Percentiles rank a stretch among this genome's conserved stretches.
phyloP scores from a whole-genome alignment of 2,113 vertebrate genomes.

The Chauna torquata region DNA sequence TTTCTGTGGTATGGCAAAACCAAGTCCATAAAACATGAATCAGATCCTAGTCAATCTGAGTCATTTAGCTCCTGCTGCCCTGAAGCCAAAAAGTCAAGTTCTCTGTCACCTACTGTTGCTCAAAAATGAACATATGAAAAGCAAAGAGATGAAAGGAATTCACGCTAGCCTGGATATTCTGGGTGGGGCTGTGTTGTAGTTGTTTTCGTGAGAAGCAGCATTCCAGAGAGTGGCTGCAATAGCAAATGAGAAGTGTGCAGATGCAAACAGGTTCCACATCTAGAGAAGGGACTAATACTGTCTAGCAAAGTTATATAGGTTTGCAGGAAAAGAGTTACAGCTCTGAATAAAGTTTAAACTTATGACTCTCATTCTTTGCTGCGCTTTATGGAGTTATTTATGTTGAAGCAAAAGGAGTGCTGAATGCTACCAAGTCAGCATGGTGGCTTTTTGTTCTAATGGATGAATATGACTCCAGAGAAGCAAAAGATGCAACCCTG shows the following conservation, averaged over 20 bases:
- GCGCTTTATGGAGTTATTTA: not conserved
- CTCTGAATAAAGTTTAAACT: not conserved
- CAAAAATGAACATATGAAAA: not conserved
- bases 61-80: not conserved
- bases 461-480: not conserved
- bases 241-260: fast-evolving
- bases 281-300: not conserved
- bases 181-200: not conserved
- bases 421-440: not conserved
- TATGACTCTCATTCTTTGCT: not conserved
- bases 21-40: not conserved
- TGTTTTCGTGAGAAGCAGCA: fast-evolving
- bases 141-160: not conserved
- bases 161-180: not conserved
- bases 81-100: not conserved
- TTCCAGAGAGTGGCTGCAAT: not conserved
- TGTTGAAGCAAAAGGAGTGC: not conserved
- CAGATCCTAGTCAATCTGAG: not conserved
- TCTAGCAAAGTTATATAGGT: not conserved
- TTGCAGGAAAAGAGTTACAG: not conserved
- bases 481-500: not conserved
- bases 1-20: not conserved
- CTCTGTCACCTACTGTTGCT: not conserved
- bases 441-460: not conserved
- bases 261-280: not conserved